phyloP scores from a whole-genome alignment of 2,888 invertebrate genomes.

The Drymonia ruficornis region DNA sequence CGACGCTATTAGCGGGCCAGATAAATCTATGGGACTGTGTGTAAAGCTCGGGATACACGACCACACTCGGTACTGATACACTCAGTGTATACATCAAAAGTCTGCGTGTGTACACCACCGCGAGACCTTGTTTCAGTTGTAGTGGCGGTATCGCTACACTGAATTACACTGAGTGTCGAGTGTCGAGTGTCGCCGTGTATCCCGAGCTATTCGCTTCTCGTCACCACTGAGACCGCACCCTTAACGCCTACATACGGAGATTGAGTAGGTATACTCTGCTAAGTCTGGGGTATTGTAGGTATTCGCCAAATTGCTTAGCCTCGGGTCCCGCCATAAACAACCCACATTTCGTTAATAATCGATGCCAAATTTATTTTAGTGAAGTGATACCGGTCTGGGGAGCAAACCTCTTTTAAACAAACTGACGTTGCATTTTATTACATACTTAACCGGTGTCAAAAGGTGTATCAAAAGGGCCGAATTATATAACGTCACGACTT shows the following conservation, averaged over 20 bases:
- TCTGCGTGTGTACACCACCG: no score
- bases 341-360: slow-evolving; percentile 21
- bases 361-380: slow-evolving; percentile 29
- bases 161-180: no score
- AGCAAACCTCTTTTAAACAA: not conserved
- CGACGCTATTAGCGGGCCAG: no score
- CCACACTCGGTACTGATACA: no score
- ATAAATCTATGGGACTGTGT: no score
- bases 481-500: no score
- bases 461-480: no score
- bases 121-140: no score
- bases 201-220: not conserved
- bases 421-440: not conserved
- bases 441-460: not conserved
- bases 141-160: no score
- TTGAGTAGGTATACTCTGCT: not conserved
- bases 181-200: no score
- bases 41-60: no score
- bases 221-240: not conserved
- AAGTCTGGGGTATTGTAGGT: slow-evolving; percentile 12
- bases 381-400: slow-evolving; percentile 12
- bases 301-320: slow-evolving; percentile 24
- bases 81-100: no score
- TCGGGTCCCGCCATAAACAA: slow-evolving; percentile 29
- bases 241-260: not conserved